Percentiles rank a stretch among this genome's conserved stretches.
phyloP scores from a whole-genome alignment of 2,797 vertebrate genomes.

The Labeo calbasu region DNA sequence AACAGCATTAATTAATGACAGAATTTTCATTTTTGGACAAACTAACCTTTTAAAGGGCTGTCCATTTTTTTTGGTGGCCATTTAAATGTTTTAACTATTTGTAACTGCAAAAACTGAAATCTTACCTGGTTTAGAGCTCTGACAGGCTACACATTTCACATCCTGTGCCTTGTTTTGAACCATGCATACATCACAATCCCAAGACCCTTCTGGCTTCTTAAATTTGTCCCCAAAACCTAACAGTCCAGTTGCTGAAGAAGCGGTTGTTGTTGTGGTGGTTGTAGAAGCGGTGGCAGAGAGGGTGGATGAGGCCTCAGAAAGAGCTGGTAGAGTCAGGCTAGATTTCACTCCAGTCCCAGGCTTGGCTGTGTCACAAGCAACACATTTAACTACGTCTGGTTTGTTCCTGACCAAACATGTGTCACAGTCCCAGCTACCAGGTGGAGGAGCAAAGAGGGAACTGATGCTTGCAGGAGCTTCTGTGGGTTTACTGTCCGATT shows the following conservation, averaged over 20 bases:
- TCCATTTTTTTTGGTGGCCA: background rate
- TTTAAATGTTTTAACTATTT: background rate
- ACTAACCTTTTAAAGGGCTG: background rate
- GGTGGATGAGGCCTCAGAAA: constrained; percentile 72
- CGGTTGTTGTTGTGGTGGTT: constrained; percentile 64
- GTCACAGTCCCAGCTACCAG: constrained; percentile 93
- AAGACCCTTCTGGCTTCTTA: constrained; percentile 89
- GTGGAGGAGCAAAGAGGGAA: constrained; percentile 79
- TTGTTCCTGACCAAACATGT: constrained; percentile 95
- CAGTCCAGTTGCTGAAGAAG: constrained; percentile 73
- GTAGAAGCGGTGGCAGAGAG: constrained; percentile 66
- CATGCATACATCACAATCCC: constrained; percentile 90
- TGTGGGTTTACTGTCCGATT: constrained; percentile 74
- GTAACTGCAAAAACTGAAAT: background rate
- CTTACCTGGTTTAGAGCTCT: constrained; percentile 87
- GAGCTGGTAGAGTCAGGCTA: constrained; percentile 79
- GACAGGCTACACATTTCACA: constrained; percentile 89
- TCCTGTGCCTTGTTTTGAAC: constrained; percentile 89
- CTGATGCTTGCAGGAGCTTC: constrained; percentile 49
- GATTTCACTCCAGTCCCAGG: constrained; percentile 91
- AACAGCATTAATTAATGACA: too few species aligned
- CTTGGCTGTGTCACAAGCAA: constrained; percentile 95
- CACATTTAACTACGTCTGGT: constrained; percentile 89
- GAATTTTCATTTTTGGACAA: too few species aligned
- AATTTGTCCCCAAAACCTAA: constrained; percentile 90